These are phyloP conservation scores for Apoda limacodes DNA, from an alignment of 2,888 invertebrate species.

Conservation along the genomic window DNA sequence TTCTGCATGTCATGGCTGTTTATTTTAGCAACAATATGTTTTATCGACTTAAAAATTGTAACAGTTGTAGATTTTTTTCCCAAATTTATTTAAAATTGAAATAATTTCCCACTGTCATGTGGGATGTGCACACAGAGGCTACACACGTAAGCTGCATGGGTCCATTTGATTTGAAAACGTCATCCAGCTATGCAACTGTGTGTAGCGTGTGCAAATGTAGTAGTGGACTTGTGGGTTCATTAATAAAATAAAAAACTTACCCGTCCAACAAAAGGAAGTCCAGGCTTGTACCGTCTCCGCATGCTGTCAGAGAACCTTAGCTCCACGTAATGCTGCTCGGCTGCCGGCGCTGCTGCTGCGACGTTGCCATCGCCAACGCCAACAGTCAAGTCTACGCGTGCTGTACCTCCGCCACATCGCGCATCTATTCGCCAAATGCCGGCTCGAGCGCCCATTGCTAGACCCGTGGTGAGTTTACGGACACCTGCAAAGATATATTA, in stretches of 20 bases:
- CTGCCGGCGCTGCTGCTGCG: slow-evolving; percentile 71
- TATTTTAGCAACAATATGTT: too few relatives aligned
- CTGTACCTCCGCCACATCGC: slow-evolving; percentile 62
- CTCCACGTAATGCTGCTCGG: slow-evolving; percentile 76
- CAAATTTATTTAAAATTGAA: too few relatives aligned
- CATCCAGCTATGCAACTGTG: too few relatives aligned
- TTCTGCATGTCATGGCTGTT: too few relatives aligned
- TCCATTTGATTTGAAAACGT: too few relatives aligned
- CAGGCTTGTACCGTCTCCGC: slow-evolving; percentile 74
- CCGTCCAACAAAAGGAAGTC: slow-evolving; percentile 74
- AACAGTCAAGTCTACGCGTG: slow-evolving; percentile 67
- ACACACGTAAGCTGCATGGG: too few relatives aligned
- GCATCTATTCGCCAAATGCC: slow-evolving; percentile 72
- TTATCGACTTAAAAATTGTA: too few relatives aligned
- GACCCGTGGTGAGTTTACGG: slow-evolving; percentile 63
- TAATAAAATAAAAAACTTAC: slow-evolving; percentile 37
- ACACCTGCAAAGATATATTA: slow-evolving; percentile 56
- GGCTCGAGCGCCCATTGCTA: slow-evolving; percentile 66
- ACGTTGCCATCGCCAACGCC: slow-evolving; percentile 46
- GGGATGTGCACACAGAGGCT: too few relatives aligned
- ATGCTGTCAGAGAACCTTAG: slow-evolving; percentile 74
- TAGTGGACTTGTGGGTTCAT: too few relatives aligned
- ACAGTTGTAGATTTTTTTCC: too few relatives aligned
- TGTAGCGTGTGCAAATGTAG: too few relatives aligned
- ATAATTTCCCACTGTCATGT: too few relatives aligned